Conservation (phyloP, 2,113 vertebrate species). For the Rhadina sibilatrix region DNA sequence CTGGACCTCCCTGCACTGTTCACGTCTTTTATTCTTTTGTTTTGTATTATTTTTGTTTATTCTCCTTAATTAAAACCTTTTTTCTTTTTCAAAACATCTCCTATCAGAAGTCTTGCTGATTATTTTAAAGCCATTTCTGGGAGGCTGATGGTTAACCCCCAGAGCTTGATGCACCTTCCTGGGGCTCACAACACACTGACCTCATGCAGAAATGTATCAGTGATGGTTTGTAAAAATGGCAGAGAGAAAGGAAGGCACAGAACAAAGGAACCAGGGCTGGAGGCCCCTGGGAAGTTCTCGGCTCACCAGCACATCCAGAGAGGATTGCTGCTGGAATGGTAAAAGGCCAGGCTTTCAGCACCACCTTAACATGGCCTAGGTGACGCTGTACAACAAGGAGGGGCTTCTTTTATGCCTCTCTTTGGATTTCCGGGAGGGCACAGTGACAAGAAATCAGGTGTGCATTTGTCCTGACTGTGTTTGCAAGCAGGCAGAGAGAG, state of each 20-base stretch:
- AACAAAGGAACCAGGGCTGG: fast-evolving
- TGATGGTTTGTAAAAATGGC: not conserved
- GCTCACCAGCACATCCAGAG: not conserved
- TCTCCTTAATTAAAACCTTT: not conserved
- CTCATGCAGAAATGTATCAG: not conserved
- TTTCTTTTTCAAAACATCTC: not conserved
- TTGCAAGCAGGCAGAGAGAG: not conserved
- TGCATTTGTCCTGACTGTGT: not conserved
- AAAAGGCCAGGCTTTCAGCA: not conserved
- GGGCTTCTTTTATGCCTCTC: not conserved
- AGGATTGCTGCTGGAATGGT: fast-evolving
- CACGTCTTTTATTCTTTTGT: not conserved
- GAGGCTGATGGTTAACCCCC: not conserved
- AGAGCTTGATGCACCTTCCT: not conserved
- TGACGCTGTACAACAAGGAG: not conserved
- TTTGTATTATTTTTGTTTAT: not conserved
- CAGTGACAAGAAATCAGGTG: not conserved
- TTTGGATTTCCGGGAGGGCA: not conserved
- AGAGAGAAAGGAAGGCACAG: not conserved
- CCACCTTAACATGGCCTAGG: not conserved
- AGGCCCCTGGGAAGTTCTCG: not conserved
- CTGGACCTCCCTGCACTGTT: not conserved
- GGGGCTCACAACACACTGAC: not conserved
- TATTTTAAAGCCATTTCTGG: not conserved
- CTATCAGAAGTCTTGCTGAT: not conserved